These are phyloP conservation scores for Bombus superbus DNA, from an alignment of 1,140 invertebrate genomes.

Conservation along the genomic window DNA sequence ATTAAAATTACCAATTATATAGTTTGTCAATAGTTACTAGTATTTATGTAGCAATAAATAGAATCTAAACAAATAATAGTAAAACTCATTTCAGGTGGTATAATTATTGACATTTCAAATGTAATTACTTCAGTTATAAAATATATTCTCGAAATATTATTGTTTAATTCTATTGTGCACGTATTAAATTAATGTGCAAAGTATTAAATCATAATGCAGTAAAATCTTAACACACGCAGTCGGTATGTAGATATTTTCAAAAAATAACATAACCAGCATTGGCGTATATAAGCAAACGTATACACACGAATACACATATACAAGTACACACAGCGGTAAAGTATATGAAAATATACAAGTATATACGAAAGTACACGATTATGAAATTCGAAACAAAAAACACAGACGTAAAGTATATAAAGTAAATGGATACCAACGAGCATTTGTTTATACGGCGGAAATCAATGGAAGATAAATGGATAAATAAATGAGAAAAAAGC, in stretches of 20 bases:
- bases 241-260: conserved; percentile 3
- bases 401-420: conserved; percentile 48
- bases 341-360: conserved; percentile 40
- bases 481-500: conserved; percentile 45
- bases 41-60: conserved; percentile 19
- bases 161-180: conserved; percentile 7
- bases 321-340: conserved; percentile 26
- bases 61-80: not conserved
- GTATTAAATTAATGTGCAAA: not conserved
- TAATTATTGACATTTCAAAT: not conserved
- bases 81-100: not conserved
- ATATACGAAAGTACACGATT: conserved; percentile 44
- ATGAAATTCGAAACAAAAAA: conserved; percentile 36
- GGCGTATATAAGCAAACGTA: conserved; percentile 25
- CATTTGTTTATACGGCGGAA: conserved; percentile 52
- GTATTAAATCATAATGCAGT: not conserved
- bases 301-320: conserved; percentile 23
- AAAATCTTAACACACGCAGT: not conserved
- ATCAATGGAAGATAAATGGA: conserved; percentile 46
- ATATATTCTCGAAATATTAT: conserved; percentile 43
- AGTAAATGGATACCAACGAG: conserved; percentile 48
- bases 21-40: not conserved
- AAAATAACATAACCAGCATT: conserved; percentile 40
- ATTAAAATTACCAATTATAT: conserved; percentile 7
- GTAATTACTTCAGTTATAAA: not conserved